Evolutionary conservation across 2,888 invertebrate genomes (phyloP).

Genomic region (Anoplius nigerrimus): DNA sequence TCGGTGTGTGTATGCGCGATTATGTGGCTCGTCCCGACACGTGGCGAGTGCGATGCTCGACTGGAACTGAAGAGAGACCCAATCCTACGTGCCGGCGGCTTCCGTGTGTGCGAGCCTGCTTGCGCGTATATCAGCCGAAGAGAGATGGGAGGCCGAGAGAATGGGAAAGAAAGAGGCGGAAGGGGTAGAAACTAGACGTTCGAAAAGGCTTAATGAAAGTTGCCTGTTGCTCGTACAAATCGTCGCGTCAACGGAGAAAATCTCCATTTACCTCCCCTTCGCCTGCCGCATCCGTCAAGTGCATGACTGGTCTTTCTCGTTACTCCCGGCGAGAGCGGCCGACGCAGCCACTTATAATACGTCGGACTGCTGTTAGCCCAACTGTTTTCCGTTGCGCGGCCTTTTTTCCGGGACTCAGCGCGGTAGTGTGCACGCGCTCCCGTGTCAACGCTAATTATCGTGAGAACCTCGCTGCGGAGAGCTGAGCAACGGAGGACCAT

Average conservation of each 20-base stretch:
- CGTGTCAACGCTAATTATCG: no score
- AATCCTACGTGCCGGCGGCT: no score
- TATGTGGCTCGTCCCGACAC: conserved; percentile 42
- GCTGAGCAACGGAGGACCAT: no score
- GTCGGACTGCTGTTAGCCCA: no score
- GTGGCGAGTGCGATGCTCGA: conserved; percentile 34
- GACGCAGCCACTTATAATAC: no score
- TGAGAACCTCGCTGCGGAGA: no score
- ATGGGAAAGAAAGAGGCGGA: conserved; percentile 8
- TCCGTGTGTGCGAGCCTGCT: no score
- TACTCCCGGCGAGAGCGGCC: conserved; percentile 4
- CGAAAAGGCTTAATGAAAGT: conserved; percentile 67
- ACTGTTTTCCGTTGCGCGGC: no score
- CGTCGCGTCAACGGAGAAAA: conserved; percentile 55
- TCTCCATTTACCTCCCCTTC: conserved; percentile 36
- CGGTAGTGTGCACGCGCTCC: no score
- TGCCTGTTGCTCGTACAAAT: conserved; percentile 65
- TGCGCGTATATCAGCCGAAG: conserved; percentile 18
- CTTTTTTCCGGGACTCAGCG: no score
- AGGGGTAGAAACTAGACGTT: conserved; percentile 20
- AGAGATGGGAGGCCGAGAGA: conserved; percentile 7
- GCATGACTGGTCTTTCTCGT: conserved; percentile 35
- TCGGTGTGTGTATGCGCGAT: conserved; percentile 29
- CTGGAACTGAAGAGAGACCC: background rate
- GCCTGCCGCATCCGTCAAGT: conserved; percentile 13